phyloP scores from a whole-genome alignment of 2,797 vertebrate species.

The Dermochelys coriacea region DNA sequence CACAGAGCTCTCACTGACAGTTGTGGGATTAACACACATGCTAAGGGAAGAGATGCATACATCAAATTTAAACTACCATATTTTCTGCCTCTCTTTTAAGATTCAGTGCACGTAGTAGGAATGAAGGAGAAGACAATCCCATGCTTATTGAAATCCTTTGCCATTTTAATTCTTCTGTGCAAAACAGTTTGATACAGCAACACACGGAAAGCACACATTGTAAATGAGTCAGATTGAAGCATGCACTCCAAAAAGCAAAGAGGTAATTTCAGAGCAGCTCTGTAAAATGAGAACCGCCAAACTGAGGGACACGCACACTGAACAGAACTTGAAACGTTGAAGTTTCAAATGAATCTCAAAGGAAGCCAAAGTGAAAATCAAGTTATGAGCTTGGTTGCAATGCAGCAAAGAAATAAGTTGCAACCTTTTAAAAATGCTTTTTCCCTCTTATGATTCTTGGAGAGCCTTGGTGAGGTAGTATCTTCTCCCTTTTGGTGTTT shows the following conservation, averaged over 20 bases:
- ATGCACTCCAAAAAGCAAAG: background rate
- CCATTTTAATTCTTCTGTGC: slow-evolving; percentile 17
- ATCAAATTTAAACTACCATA: background rate
- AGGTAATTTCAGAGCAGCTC: background rate
- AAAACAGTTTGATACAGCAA: slow-evolving; percentile 28
- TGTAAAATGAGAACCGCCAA: background rate
- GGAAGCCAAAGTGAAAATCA: background rate
- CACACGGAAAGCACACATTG: background rate
- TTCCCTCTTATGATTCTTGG: background rate
- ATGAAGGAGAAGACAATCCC: slow-evolving; percentile 9
- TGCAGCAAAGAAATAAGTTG: background rate
- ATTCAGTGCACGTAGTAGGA: slow-evolving; percentile 15
- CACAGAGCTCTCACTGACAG: background rate
- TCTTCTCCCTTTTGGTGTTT: background rate
- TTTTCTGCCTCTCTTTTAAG: background rate
- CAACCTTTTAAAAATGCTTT: background rate
- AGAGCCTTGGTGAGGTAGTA: background rate
- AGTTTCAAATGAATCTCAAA: slow-evolving; percentile 12
- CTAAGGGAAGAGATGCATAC: background rate
- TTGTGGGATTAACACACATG: background rate
- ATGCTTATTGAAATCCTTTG: background rate
- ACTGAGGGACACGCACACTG: background rate
- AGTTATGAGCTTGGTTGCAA: slow-evolving; percentile 9
- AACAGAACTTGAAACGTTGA: background rate
- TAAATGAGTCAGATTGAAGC: background rate